Evolutionary conservation across 2,113 vertebrate species (phyloP).

Genomic region (Zosterops lateralis): DNA sequence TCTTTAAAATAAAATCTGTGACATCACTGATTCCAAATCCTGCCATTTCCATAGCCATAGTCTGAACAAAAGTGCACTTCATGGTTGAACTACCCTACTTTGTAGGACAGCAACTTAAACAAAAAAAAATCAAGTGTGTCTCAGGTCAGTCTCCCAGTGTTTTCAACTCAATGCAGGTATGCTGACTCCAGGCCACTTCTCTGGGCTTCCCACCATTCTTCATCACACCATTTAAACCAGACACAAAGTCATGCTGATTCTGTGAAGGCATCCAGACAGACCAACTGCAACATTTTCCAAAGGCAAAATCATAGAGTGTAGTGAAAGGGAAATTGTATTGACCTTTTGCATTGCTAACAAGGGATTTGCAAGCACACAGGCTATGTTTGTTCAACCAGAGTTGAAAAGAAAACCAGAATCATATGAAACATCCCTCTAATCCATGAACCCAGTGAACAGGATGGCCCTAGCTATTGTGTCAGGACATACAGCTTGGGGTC

Average conservation of each 20-base stretch:
- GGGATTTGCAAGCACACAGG: slow-evolving; percentile 48
- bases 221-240: slow-evolving; percentile 14
- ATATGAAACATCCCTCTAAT: slow-evolving; percentile 64
- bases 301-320: slow-evolving; percentile 23
- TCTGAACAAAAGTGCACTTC: neutral
- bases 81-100: neutral
- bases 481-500: slow-evolving; percentile 13
- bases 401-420: slow-evolving; percentile 59
- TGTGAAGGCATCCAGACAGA: slow-evolving; percentile 57
- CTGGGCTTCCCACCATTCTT: neutral
- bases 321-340: slow-evolving; percentile 55
- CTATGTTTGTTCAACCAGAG: slow-evolving; percentile 51
- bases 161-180: neutral
- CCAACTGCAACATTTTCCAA: slow-evolving; percentile 50
- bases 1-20: neutral
- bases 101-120: neutral
- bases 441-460: slow-evolving; percentile 43
- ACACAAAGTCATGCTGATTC: slow-evolving; percentile 36
- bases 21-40: neutral
- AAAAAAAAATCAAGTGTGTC: neutral
- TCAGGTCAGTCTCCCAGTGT: neutral
- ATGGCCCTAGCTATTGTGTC: slow-evolving; percentile 47
- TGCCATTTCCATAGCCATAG: neutral
- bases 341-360: slow-evolving; percentile 36
- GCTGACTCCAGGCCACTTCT: neutral